phyloP scores from a whole-genome alignment of 2,888 invertebrate genomes.

The Agriotes lineatus region DNA sequence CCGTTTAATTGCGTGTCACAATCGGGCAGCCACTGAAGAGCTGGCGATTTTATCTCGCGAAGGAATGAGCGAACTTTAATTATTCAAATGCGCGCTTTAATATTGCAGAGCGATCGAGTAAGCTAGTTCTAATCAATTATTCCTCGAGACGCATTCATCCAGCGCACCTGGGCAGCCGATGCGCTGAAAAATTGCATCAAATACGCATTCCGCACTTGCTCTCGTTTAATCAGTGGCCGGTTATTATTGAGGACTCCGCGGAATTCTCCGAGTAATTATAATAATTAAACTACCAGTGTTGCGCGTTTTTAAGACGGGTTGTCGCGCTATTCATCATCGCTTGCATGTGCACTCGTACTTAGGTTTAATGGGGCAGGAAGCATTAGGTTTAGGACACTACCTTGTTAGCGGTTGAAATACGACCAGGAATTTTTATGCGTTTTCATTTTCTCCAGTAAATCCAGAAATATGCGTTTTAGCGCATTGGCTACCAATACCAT shows the following conservation, averaged over 20 bases:
- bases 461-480: too few species aligned
- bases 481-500: too few species aligned
- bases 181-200: conserved; percentile 6
- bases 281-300: conserved; percentile 14
- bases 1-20: conserved; percentile 5
- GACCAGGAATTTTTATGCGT: too few species aligned
- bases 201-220: conserved; percentile 6
- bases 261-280: conserved; percentile 14
- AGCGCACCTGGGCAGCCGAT: conserved; percentile 7
- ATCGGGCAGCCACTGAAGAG: neutral
- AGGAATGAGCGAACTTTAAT: too few species aligned
- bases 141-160: neutral
- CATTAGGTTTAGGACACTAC: too few species aligned
- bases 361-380: too few species aligned
- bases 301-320: neutral
- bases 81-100: neutral
- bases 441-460: too few species aligned
- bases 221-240: neutral
- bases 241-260: conserved; percentile 1
- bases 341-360: neutral
- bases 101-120: neutral
- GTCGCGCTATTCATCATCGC: neutral
- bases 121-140: neutral
- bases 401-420: too few species aligned
- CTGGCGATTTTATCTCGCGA: neutral